A percentile compares a stretch with the other conserved stretches of the same genome.
phyloP scores from a whole-genome alignment of 2,888 invertebrate species.

The Tubulanus polymorphus region DNA sequence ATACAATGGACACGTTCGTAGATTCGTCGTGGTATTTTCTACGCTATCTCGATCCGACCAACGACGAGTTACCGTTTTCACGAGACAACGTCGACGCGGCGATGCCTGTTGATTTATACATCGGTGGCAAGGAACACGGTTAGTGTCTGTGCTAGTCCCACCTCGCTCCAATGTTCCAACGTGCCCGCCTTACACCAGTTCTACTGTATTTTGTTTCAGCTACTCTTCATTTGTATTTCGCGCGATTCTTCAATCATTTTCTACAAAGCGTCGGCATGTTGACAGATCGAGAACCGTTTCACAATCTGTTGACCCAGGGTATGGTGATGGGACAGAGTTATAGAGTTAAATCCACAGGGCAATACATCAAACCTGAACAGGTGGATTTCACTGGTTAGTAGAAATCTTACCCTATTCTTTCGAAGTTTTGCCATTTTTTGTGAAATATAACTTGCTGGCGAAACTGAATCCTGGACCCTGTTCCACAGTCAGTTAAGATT shows the following conservation, averaged over 20 bases:
- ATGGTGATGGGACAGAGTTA: conserved; percentile 60
- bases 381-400: conserved; percentile 56
- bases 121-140: conserved; percentile 96
- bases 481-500: too few species aligned
- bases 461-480: too few species aligned
- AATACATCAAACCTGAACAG: conserved; percentile 70
- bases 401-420: too few species aligned
- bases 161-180: background rate
- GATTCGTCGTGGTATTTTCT: conserved; percentile 99
- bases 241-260: conserved; percentile 86
- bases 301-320: conserved; percentile 87
- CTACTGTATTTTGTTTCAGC: conserved; percentile 59
- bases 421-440: too few species aligned
- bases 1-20: conserved; percentile 99
- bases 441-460: too few species aligned
- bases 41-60: conserved; percentile 79
- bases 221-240: conserved; percentile 92
- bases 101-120: conserved; percentile 90
- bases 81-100: conserved; percentile 58
- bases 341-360: conserved; percentile 65
- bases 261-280: conserved; percentile 74
- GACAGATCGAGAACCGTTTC: conserved; percentile 78
- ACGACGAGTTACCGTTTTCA: conserved; percentile 68
- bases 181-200: too few species aligned
- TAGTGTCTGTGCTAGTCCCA: conserved; percentile 12